Evolutionary conservation across 1,140 invertebrate genomes (phyloP).

Genomic region (Thaumatotibia leucotreta): DNA sequence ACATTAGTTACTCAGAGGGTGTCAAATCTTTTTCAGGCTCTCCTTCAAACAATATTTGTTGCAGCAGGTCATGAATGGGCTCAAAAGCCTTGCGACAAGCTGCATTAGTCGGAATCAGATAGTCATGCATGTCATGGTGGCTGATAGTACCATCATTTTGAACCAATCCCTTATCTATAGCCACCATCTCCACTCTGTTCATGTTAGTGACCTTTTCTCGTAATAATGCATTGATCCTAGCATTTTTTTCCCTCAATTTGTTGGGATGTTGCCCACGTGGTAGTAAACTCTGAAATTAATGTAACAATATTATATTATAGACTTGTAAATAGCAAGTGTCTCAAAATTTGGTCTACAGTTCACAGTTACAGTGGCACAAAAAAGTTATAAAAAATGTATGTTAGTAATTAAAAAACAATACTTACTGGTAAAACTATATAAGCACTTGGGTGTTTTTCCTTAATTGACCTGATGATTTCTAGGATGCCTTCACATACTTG

Average conservation of each 20-base stretch:
- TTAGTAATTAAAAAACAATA: constrained; percentile 27
- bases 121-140: constrained; percentile 93
- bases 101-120: constrained; percentile 88
- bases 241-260: constrained; percentile 84
- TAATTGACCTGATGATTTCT: constrained; percentile 84
- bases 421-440: constrained; percentile 90
- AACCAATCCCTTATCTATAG: constrained; percentile 86
- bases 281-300: constrained; percentile 85
- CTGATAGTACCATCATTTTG: constrained; percentile 87
- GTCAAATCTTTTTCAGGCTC: constrained; percentile 84
- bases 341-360: too few species aligned
- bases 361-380: too few species aligned
- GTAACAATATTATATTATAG: constrained; percentile 26
- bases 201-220: constrained; percentile 78
- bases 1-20: constrained; percentile 79
- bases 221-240: constrained; percentile 84
- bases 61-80: constrained; percentile 85
- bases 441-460: constrained; percentile 85
- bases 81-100: constrained; percentile 91
- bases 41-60: constrained; percentile 85
- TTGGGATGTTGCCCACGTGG: constrained; percentile 91
- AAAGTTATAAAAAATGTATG: constrained; percentile 8
- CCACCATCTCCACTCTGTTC: constrained; percentile 82
- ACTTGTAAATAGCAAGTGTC: constrained; percentile 23
- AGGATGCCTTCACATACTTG: constrained; percentile 89